A percentile compares a stretch with the other conserved stretches of the same genome.
Conservation (phyloP, 1,140 invertebrate genomes). For the Pissodes strobi region DNA sequence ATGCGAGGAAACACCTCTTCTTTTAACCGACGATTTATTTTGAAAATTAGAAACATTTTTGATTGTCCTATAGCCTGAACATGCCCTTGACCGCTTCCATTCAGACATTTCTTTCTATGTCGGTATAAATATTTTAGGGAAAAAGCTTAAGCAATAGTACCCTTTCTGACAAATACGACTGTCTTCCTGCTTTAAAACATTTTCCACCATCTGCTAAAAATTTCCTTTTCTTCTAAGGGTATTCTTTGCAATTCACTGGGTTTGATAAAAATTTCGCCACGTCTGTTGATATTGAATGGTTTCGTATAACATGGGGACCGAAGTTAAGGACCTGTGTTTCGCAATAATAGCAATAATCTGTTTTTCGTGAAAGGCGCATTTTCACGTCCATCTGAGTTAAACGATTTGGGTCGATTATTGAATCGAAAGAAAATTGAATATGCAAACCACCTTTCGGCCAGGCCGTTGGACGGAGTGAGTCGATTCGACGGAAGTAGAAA, state of each 20-base stretch:
- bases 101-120: slow-evolving; percentile 26
- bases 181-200: not conserved
- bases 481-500: too few species aligned
- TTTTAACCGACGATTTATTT: slow-evolving; percentile 20
- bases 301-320: too few species aligned
- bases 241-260: not conserved
- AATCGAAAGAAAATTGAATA: too few species aligned
- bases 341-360: too few species aligned
- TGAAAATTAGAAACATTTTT: slow-evolving; percentile 4
- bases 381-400: too few species aligned
- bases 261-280: not conserved
- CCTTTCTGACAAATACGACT: not conserved
- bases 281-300: too few species aligned
- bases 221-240: slow-evolving; percentile 13
- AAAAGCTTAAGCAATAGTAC: slow-evolving; percentile 7
- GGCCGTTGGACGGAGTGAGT: too few species aligned
- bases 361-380: too few species aligned
- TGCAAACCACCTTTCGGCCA: too few species aligned
- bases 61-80: slow-evolving; percentile 12
- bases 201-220: too few species aligned
- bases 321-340: too few species aligned
- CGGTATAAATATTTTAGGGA: slow-evolving; percentile 17
- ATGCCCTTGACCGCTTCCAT: not conserved
- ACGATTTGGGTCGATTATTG: too few species aligned
- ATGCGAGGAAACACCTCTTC: slow-evolving; percentile 34